Percentiles rank a stretch among this genome's conserved stretches.
These are phyloP conservation scores for Mesorhabditis belari DNA, from an alignment of 2,888 invertebrate species.

Conservation along the genomic window DNA sequence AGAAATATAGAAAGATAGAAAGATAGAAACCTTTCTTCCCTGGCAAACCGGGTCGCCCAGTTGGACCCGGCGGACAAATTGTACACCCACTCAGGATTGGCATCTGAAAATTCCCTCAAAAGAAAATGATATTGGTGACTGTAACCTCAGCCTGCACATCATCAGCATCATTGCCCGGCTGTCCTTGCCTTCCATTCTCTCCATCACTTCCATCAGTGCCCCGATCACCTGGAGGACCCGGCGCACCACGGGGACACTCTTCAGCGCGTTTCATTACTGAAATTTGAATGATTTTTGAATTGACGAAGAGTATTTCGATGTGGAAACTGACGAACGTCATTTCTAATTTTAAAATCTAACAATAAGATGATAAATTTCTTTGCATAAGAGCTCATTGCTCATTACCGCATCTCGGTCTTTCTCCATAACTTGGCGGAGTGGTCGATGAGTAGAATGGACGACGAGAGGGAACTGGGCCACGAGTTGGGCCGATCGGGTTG, in stretches of 20 bases:
- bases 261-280: background rate
- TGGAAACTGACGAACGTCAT: no score
- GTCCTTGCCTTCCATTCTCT: background rate
- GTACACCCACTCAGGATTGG: background rate
- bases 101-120: background rate
- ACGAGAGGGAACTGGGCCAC: background rate
- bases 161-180: background rate
- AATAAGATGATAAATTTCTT: no score
- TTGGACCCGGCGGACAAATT: background rate
- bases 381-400: no score
- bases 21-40: background rate
- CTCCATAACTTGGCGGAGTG: no score
- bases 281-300: no score
- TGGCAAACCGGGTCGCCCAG: background rate
- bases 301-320: no score
- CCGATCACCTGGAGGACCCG: background rate
- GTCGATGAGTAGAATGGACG: background rate
- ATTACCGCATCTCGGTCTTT: no score
- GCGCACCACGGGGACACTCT: background rate
- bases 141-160: background rate
- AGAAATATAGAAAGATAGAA: no score
- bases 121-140: no score
- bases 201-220: background rate
- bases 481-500: background rate
- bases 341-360: no score